Base-by-base conservation (phyloP, 2,888 invertebrate species). In the Periphyllus acericola region DNA sequence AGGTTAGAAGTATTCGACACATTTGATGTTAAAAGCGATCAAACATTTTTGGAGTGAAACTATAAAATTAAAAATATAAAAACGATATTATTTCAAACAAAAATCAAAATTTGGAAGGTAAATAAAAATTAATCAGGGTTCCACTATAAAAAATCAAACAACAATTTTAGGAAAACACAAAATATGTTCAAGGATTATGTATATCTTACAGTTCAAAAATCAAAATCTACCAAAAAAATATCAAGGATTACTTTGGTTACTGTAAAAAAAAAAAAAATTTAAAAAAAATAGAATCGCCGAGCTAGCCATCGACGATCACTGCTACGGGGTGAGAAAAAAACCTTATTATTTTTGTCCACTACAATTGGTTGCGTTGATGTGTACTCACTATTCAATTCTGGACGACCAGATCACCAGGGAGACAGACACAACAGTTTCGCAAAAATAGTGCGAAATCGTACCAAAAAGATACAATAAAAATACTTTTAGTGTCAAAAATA, bases 391-490 rank as follows among this genome's bases (percentile, higher is more conserved):
- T 87, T 87, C 46, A 87, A 32, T 87, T 87, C 87, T 87, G 87
- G 87, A 81, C 87, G 87, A 87, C 79, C 87, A 87, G 80, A 87
- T 87, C 87, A 87, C 87, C 81, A 32, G 80, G 36, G 87, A 81
- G 87, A 72, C 86, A 81, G 87, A 81, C 80, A 87, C 74, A 66
- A 87, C 80, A 60, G 87, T 60, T 87, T 87, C 87, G 87, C 87
- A 87, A 76, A 87, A 80, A 87, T 60, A 60, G 87, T 87, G 87
- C 87, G 87, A 87, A 81, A 87, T 74, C 87, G 87, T 87, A 87
- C 87, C 87, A 87, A 87, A 87, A 87, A 87, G 87, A 87, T 87
- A 87, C 87, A 87, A 87, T 81, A 87, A 87, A 87, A 87, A 87
- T 87, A 87, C 80, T n/a, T 87, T 87, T 87, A 87, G 87, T 87